A percentile compares a stretch with the other conserved stretches of the same genome.
phyloP scores from a whole-genome alignment of 1,140 invertebrate genomes.

The Conopomorpha cramerella region DNA sequence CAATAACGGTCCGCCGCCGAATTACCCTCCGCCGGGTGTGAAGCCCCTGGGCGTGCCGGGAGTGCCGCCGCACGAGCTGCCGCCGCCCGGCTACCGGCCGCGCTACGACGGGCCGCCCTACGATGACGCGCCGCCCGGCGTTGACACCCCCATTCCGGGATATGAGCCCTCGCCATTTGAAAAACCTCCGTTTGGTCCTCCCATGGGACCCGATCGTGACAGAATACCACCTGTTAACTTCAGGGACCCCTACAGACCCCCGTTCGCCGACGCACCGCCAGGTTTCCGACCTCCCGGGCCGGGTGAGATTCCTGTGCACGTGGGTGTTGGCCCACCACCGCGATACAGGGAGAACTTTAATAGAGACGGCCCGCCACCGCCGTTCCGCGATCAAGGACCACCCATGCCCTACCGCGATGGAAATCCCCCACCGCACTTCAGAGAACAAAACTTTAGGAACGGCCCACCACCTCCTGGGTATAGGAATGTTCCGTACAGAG shows the following conservation, averaged over 20 bases:
- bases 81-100: slow-evolving; percentile 28
- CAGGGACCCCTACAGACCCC: slow-evolving; percentile 35
- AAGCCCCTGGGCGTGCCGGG: slow-evolving; percentile 27
- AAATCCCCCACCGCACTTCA: slow-evolving; percentile 26
- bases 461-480: slow-evolving; percentile 30
- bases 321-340: slow-evolving; percentile 26
- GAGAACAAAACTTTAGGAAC: neutral
- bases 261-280: slow-evolving; percentile 26
- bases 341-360: slow-evolving; percentile 39
- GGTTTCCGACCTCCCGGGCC: slow-evolving; percentile 27
- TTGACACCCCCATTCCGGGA: slow-evolving; percentile 57
- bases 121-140: slow-evolving; percentile 41
- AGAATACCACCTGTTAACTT: slow-evolving; percentile 39
- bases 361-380: slow-evolving; percentile 24
- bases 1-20: slow-evolving; percentile 34
- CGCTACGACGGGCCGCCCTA: slow-evolving; percentile 43
- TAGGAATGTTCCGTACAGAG: slow-evolving; percentile 26
- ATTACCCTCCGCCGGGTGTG: slow-evolving; percentile 25
- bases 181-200: slow-evolving; percentile 36
- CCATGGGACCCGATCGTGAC: slow-evolving; percentile 35
- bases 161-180: slow-evolving; percentile 56
- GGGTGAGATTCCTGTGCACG: slow-evolving; percentile 25
- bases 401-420: slow-evolving; percentile 20
- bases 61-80: slow-evolving; percentile 18
- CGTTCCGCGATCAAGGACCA: slow-evolving; percentile 28